Evolutionary conservation across 23 tunicate genomes (phyloP).

Genomic region (Aplidium turbinatum): DNA sequence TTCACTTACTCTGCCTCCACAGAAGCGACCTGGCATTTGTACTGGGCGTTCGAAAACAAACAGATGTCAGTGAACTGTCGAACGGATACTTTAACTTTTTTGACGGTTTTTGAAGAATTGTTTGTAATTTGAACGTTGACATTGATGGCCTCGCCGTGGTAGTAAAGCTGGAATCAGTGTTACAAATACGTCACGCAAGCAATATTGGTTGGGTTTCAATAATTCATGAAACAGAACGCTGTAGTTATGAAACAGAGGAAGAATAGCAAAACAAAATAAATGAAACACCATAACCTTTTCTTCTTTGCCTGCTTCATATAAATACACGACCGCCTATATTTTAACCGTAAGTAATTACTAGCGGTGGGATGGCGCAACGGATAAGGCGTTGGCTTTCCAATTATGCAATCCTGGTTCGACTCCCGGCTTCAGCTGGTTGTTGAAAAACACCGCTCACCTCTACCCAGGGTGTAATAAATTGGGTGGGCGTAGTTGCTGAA

Average conservation of each 20-base stretch:
- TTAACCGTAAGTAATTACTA: too few species aligned
- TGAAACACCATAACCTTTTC: too few species aligned
- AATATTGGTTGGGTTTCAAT: not conserved
- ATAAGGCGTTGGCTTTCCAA: too few species aligned
- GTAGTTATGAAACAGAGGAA: not conserved
- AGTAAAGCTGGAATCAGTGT: constrained; percentile 62
- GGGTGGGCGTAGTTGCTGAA: too few species aligned
- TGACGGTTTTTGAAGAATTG: constrained; percentile 90
- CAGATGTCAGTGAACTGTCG: constrained; percentile 94
- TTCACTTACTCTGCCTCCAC: constrained; percentile 85
- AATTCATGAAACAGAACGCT: not conserved
- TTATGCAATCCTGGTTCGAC: too few species aligned
- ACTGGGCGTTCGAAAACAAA: constrained; percentile 82
- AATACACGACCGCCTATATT: too few species aligned
- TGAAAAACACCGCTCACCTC: too few species aligned
- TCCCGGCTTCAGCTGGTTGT: too few species aligned
- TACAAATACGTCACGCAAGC: not conserved
- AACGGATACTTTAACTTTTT: constrained; percentile 85
- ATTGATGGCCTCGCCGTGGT: constrained; percentile 90
- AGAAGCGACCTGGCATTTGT: constrained; percentile 93
- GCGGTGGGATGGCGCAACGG: too few species aligned
- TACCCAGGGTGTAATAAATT: too few species aligned
- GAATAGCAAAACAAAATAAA: not conserved
- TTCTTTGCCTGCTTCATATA: too few species aligned
- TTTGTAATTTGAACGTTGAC: constrained; percentile 97